Evolutionary conservation across 2,113 vertebrate species (phyloP), one percentile per base, ranked within the genome.

Genomic region (Regulus satrapa): DNA sequence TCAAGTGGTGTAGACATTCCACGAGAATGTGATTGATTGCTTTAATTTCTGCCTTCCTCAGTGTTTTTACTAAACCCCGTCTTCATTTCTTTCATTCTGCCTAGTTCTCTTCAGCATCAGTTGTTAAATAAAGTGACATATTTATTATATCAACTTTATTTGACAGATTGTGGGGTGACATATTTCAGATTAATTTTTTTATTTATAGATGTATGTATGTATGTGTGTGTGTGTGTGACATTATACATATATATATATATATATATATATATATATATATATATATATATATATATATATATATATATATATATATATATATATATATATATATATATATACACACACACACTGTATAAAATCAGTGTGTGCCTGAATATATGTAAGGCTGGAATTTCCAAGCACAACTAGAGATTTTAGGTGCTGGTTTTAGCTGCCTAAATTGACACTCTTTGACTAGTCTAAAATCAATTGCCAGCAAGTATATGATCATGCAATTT

Each of bases 141-240:
- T 97, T 97, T 97, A 97, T 97, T 97, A 95, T 97, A 94, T 97
- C 96, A 97, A 88, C 89, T 97, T 97, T 97, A 97, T 97, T 95
- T 97, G 97, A 97, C 97, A 97, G 96, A 97, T 97, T 95, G 96
- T 16, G 8, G 82, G 51, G 91, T 0, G 43, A 83, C 74, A 85
- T 91, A 86, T 95, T 96, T 95, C 91, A 93, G 75, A 95, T 94
- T 94, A 96, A 82, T 95, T 89, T 91, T 94, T 79, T 91, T 86
- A 74, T 91, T 86, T 93, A 83, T 89, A 94, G 83, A 93, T 51
- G 56, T 46, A 76, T 90, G 68, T 41, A 41, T 41, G n/a, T 54
- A 62, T 95, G 43, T 86, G 63, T 88, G 61, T 9, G 10, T 11
- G 12, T 16, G 14, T 81, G 81, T 92, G 74, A 91, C 92, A 95